These are phyloP conservation scores for Fragariocoptes setiger DNA, from an alignment of 1,140 invertebrate genomes.

Conservation along the genomic window DNA sequence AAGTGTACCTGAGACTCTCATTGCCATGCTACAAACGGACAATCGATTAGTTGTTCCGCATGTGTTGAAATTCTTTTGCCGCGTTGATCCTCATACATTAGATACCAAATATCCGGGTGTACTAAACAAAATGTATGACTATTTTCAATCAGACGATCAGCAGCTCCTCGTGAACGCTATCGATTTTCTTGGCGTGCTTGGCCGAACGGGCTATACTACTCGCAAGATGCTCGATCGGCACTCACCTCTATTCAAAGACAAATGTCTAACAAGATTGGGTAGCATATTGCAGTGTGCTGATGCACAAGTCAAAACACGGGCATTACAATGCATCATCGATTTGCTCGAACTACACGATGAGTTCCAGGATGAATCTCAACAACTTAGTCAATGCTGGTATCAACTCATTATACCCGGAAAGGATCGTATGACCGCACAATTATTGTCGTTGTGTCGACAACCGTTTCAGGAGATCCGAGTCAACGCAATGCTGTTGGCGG, in stretches of 20 bases:
- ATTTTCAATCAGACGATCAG: not conserved
- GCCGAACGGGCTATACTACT: not conserved
- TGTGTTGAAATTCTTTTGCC: not conserved
- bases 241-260: not conserved
- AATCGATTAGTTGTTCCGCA: not conserved
- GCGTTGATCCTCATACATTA: not conserved
- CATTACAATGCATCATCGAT: not conserved
- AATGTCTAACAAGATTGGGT: not conserved
- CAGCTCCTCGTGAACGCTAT: not conserved
- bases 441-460: conserved; percentile 24
- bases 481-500: conserved; percentile 21
- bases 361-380: not conserved
- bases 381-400: not conserved
- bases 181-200: not conserved
- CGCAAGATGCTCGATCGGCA: not conserved
- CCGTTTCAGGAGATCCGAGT: conserved; percentile 27
- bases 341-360: not conserved
- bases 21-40: not conserved
- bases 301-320: not conserved
- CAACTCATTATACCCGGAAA: not conserved
- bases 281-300: not conserved
- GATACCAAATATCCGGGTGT: not conserved
- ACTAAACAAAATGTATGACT: not conserved
- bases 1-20: not conserved
- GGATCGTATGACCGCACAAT: conserved; percentile 10